Base-by-base conservation (phyloP, 2,797 vertebrate species). In the Coluber constrictor region DNA sequence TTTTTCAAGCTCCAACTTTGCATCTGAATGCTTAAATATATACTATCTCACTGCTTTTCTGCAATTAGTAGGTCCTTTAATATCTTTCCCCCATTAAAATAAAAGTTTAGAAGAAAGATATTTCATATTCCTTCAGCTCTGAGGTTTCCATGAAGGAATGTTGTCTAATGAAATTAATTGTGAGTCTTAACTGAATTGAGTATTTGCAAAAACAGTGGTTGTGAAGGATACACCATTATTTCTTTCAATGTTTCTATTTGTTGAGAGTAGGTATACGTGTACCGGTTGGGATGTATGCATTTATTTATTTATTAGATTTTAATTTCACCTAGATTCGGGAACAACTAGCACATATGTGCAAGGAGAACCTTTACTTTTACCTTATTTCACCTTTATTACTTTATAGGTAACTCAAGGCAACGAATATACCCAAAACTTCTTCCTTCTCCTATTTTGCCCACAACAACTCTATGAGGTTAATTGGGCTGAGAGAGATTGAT, bases 121-220 rank as follows among this genome's bases (percentile, higher is more conserved):
- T 60, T 93, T 95, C 15, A 66, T 79, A 25, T 90, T 60, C 60
- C 8, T 57, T 93, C 9, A 27, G 32, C 1, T 51, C 92, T 93
- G 87, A 57, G 55, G 32, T 92, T 55, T 90, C 27, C 37, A 25
- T 0, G 92, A 1, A 1, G 87, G 56, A 23, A 18, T 16, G 27
- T 1, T 10, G 86, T 74, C 0, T 63, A 88, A 59, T 4, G 0
- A 15, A 74, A 83, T 59, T 91, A 25, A 86, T 86, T 90, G 89
- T 51, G 74, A 0, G 74, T 55, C 90, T 16, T 5, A 83, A 83
- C 57, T 92, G 87, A 1, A 66, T 0, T 37, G 1, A 2, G 86
- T 79, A 29, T 60, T 2, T 0, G 90, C 8, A 47, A 79, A 95
- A 47, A 0, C 86, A 32, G 0, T 1, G 59, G 13, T 87, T 89